A percentile compares a stretch with the other conserved stretches of the same genome.
These are phyloP conservation scores for Himalopsyche kuldschensis DNA, from an alignment of 2,888 invertebrate genomes.

Conservation along the genomic window DNA sequence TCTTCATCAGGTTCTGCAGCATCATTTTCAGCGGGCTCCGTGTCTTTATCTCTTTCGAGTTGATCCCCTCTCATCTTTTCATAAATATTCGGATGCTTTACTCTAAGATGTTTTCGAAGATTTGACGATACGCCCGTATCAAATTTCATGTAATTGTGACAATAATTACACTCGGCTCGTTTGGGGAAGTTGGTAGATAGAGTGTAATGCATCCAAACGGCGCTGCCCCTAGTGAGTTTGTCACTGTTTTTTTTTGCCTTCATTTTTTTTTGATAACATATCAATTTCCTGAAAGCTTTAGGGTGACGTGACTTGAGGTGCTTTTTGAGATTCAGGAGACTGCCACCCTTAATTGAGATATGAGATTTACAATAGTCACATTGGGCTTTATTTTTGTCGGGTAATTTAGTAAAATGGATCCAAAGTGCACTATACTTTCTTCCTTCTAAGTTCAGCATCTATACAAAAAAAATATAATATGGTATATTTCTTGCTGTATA, in stretches of 20 bases:
- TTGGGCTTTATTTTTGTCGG: background rate
- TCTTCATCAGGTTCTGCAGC: too few species aligned
- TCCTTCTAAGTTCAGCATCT: background rate
- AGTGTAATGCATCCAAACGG: background rate
- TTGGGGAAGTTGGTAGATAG: background rate
- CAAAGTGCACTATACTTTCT: background rate
- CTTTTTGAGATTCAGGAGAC: background rate
- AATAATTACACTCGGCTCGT: background rate
- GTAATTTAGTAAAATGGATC: background rate
- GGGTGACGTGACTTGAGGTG: background rate
- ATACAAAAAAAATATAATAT: too few species aligned
- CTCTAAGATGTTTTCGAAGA: background rate
- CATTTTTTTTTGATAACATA: background rate
- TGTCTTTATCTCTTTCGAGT: too few species aligned
- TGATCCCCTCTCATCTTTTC: background rate
- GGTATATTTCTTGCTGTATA: too few species aligned
- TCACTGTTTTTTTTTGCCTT: background rate
- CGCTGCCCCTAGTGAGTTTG: background rate
- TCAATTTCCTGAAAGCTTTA: background rate
- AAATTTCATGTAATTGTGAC: background rate
- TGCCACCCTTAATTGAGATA: background rate
- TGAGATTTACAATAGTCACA: background rate
- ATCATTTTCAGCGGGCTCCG: too few species aligned
- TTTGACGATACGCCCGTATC: background rate
- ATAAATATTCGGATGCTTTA: background rate